Percentiles rank a stretch among this genome's conserved stretches.
Evolutionary conservation across 2,888 invertebrate genomes (phyloP).

Genomic region (Tenthredo notha): DNA sequence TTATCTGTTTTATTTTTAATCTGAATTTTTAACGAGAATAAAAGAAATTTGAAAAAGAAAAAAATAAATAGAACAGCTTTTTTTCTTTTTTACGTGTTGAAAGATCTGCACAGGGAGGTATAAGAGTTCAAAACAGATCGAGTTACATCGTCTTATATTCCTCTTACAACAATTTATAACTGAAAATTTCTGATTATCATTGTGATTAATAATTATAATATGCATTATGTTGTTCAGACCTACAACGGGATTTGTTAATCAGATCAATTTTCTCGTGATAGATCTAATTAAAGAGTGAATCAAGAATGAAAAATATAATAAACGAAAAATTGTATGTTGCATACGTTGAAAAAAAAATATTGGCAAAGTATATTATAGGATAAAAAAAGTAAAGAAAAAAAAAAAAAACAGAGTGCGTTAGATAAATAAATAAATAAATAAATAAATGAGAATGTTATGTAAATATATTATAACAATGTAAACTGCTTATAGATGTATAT

Average conservation of each 20-base stretch:
- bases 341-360: not conserved
- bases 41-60: not conserved
- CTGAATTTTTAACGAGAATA: not conserved
- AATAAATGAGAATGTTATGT: slow-evolving; percentile 60
- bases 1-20: not conserved
- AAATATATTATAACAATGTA: slow-evolving; percentile 59
- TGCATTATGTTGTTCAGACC: not conserved
- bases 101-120: not conserved
- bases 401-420: not conserved
- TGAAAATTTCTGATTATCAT: not conserved
- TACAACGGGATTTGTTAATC: not conserved
- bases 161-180: not conserved
- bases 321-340: slow-evolving; percentile 13
- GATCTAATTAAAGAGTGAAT: not conserved
- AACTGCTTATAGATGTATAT: slow-evolving; percentile 74
- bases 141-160: not conserved
- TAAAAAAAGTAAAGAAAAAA: not conserved
- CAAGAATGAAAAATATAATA: not conserved
- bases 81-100: not conserved
- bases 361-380: not conserved
- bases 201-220: slow-evolving; percentile 3
- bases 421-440: slow-evolving; percentile 6
- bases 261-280: not conserved
- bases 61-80: not conserved
- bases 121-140: not conserved